A percentile compares a stretch with the other conserved stretches of the same genome.
Conservation (phyloP, 1,140 invertebrate species). For the Aradophagus sp. region DNA sequence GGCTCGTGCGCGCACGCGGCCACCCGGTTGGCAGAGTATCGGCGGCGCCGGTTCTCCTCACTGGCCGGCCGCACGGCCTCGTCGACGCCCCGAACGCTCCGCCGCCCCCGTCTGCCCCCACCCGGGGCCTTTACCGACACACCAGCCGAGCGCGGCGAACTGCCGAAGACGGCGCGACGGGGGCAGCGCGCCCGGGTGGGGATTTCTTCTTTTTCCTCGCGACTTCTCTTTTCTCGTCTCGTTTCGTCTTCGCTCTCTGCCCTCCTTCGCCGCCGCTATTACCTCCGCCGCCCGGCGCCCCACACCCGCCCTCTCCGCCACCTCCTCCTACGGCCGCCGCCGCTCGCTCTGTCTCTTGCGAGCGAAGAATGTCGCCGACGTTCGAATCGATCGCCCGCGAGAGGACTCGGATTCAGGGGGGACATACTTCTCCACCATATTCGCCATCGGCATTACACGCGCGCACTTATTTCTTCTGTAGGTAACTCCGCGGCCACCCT, state of each 20-base stretch:
- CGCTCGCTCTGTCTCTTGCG: slow-evolving; percentile 51
- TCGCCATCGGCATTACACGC: slow-evolving; percentile 72
- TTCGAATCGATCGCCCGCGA: slow-evolving; percentile 70
- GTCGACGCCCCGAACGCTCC: slow-evolving; percentile 59
- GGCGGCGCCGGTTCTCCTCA: slow-evolving; percentile 49
- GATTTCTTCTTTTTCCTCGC: slow-evolving; percentile 72
- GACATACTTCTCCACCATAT: slow-evolving; percentile 64
- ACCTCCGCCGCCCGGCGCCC: slow-evolving; percentile 41
- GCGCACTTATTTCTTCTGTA: slow-evolving; percentile 73
- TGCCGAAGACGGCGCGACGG: slow-evolving; percentile 67
- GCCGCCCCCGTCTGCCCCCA: slow-evolving; percentile 40
- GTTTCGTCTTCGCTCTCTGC: slow-evolving; percentile 55
- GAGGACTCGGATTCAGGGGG: slow-evolving; percentile 53
- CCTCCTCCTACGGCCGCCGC: too few species aligned
- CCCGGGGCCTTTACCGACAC: slow-evolving; percentile 37
- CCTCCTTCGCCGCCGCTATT: slow-evolving; percentile 42
- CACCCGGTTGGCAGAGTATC: slow-evolving; percentile 62
- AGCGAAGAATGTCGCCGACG: slow-evolving; percentile 70
- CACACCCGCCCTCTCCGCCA: slow-evolving; percentile 6
- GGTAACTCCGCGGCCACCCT: slow-evolving; percentile 63
- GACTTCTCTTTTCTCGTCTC: slow-evolving; percentile 64
- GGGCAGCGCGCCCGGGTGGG: slow-evolving; percentile 54
- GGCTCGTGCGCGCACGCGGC: slow-evolving; percentile 65
- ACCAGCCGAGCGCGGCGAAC: slow-evolving; percentile 63
- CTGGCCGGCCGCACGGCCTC: slow-evolving; percentile 50